Conservation (phyloP, 2,888 invertebrate species). For the Xestia ashworthii region DNA sequence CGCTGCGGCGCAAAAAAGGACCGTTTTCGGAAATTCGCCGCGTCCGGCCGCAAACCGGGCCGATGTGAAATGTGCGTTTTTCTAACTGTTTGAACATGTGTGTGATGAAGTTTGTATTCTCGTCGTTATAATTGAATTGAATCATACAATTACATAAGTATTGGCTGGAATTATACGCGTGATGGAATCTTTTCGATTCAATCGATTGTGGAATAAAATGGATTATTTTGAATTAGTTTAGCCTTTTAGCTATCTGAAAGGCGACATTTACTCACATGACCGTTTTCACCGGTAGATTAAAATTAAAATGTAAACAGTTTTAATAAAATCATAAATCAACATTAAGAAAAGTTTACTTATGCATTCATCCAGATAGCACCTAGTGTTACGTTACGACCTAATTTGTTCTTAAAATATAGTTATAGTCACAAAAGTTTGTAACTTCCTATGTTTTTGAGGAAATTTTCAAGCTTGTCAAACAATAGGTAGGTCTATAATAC, state of each 20-base stretch:
- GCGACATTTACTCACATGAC: background rate
- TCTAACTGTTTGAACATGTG: constrained; percentile 52
- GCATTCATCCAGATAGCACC: too few relatives aligned
- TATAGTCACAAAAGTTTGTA: background rate
- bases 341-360: too few relatives aligned
- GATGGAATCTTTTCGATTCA: background rate
- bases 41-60: constrained; percentile 63
- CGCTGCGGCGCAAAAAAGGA: constrained; percentile 75
- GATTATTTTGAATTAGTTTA: background rate
- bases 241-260: background rate
- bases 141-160: background rate
- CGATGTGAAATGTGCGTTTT: constrained; percentile 59
- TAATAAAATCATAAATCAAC: too few relatives aligned
- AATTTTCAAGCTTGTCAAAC: background rate
- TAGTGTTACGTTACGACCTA: too few relatives aligned
- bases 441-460: background rate
- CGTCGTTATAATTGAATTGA: background rate
- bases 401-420: background rate
- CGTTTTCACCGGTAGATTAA: background rate
- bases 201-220: too few relatives aligned
- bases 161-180: background rate
- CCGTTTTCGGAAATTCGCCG: constrained; percentile 80
- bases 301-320: background rate
- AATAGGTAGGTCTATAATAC: background rate
- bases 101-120: constrained; percentile 33